Evolutionary conservation across 35 echinoderm and acorn worm species (phyloP).

Genomic region (Anneissia japonica): DNA sequence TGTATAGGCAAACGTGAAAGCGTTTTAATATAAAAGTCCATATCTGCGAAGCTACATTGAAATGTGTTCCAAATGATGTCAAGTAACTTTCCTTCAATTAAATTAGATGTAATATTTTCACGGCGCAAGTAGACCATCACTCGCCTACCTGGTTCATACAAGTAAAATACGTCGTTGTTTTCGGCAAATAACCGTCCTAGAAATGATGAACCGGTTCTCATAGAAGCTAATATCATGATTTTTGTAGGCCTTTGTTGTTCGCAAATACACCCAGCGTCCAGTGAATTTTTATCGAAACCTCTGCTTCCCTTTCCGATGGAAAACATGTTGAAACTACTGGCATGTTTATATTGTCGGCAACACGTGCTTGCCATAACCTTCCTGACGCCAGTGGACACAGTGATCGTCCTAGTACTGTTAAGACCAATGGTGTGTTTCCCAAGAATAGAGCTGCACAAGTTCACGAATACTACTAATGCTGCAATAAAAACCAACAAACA

Average conservation of each 20-base stretch:
- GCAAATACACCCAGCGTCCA: neutral
- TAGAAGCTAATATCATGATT: neutral
- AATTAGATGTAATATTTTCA: neutral
- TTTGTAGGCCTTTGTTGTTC: neutral
- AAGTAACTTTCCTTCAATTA: neutral
- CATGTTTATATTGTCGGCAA: too few species aligned
- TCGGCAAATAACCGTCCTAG: neutral
- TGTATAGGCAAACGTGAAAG: neutral
- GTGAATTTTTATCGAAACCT: neutral
- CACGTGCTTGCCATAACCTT: neutral
- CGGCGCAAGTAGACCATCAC: neutral
- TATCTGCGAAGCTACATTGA: neutral
- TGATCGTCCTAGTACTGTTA: neutral
- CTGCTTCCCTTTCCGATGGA: neutral
- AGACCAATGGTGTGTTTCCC: neutral
- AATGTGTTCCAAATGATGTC: neutral
- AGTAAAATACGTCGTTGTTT: neutral
- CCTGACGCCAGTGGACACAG: neutral
- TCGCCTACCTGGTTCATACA: neutral
- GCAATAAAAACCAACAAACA: neutral
- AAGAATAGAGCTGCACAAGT: neutral
- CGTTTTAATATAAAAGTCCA: neutral
- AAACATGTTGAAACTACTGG: neutral
- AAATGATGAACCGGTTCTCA: neutral
- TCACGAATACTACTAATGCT: neutral